Evolutionary conservation across 2,113 vertebrate genomes (phyloP), one percentile per base, ranked within the genome.

Genomic region (Baryphthengus martii): DNA sequence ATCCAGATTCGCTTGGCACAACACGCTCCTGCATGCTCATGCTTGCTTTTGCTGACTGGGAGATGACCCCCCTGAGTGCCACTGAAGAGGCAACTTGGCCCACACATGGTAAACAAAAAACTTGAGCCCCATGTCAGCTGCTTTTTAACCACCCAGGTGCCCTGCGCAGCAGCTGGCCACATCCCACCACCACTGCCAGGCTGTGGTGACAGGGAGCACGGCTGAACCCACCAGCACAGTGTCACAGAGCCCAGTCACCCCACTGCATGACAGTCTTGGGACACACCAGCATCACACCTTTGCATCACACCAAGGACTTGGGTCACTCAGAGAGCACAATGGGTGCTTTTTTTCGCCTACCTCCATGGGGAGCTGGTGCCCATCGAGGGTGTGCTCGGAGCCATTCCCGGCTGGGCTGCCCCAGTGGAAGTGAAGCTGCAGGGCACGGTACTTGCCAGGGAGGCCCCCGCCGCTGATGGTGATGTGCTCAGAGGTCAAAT

Each of bases 341-440:
- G 39, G 31, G 26, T n/a, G n/a, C 2, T 35, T 67, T 58, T 52
- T 15, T 17, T 40, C 3, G 0, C 78, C 7, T 96, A 99, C 99
- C 98, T 99, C 99, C 98, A 98, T 98, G 18, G 98, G 98, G 75
- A 94, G 97, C 93, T 95, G 97, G 77, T 33, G 97, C 33, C 98
- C 88, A 0, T 99, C 98, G 8, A 99, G 88, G 2, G 98, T 98
- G 97, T 99, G 99, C 96, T 99, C 98, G 0, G 98, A 99, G 13
- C 99, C 99, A 1, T 98, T 98, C 8, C 45, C 37, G 0, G 95
- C 90, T 0, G 53, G 93, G 49, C 97, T 97, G 42, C 98, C 99
- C 99, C 99, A 99, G 93, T 99, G 99, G 96, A 99, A 99, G 71
- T 99, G 98, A 58, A 99, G 98, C 97, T 98, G 98, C 73, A 98